A percentile compares a stretch with the other conserved stretches of the same genome.
Conservation (phyloP, 2,113 vertebrate genomes). For the Miniopterus natalensis region DNA sequence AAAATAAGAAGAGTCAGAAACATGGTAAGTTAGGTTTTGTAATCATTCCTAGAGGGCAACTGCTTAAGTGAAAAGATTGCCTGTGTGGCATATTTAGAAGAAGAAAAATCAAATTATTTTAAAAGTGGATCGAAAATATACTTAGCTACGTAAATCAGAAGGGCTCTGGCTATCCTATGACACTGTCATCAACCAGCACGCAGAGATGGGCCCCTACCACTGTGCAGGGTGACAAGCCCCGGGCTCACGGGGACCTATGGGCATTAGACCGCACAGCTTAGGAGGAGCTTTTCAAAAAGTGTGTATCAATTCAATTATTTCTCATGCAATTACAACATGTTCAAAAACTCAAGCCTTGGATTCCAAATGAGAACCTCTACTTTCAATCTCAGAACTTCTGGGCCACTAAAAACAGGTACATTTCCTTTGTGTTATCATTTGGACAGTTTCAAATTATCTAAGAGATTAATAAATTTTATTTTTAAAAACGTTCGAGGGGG, state of each 20-base stretch:
- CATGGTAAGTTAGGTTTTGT: not conserved
- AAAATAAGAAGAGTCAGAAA: slow-evolving; percentile 47
- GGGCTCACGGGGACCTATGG: not conserved
- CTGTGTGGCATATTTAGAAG: slow-evolving; percentile 72
- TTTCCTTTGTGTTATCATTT: not conserved
- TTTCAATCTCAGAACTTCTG: slow-evolving; percentile 30
- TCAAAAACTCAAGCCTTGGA: not conserved
- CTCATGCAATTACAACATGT: not conserved
- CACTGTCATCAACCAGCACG: slow-evolving; percentile 64
- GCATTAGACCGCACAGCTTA: not conserved
- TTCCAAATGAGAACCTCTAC: not conserved
- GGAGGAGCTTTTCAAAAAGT: not conserved
- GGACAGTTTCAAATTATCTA: not conserved
- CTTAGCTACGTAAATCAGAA: slow-evolving; percentile 81
- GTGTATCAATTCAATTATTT: not conserved
- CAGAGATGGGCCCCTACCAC: slow-evolving; percentile 63
- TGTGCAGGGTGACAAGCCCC: slow-evolving; percentile 16
- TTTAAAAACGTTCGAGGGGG: not conserved
- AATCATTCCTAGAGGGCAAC: slow-evolving; percentile 75
- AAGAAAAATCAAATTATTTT: slow-evolving; percentile 80
- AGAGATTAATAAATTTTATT: slow-evolving; percentile 15
- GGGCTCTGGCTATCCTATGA: slow-evolving; percentile 52
- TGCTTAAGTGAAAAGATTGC: slow-evolving; percentile 70
- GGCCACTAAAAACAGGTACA: not conserved
- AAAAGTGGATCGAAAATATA: slow-evolving; percentile 79